These are phyloP conservation scores for Pachyrhynchus sulphureomaculatus DNA, from an alignment of 1,140 invertebrate genomes.

Conservation along the genomic window DNA sequence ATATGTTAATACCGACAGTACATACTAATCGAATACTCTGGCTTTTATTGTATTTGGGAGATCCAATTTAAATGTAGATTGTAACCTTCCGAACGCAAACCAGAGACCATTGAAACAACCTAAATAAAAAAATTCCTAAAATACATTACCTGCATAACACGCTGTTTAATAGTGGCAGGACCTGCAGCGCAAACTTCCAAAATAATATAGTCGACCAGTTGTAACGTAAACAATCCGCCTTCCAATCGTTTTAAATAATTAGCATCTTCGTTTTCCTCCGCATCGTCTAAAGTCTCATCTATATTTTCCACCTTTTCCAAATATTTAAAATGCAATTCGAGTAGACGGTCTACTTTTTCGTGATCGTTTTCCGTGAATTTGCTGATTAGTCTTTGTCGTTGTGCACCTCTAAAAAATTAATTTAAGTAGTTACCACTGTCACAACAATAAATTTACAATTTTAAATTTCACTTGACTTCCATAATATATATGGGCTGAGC, in stretches of 20 bases:
- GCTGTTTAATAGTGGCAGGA: slow-evolving; percentile 77
- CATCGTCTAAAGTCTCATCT: slow-evolving; percentile 63
- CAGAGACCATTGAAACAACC: no score
- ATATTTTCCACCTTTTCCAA: slow-evolving; percentile 87
- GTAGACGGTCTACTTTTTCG: slow-evolving; percentile 94
- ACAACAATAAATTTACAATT: no score
- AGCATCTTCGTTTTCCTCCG: slow-evolving; percentile 75
- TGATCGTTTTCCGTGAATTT: slow-evolving; percentile 99
- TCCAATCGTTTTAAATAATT: slow-evolving; percentile 87
- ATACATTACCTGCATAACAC: slow-evolving; percentile 68
- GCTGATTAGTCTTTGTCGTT: slow-evolving; percentile 84
- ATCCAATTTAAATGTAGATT: no score
- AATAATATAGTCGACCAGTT: slow-evolving; percentile 94
- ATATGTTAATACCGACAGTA: no score
- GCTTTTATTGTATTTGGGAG: no score
- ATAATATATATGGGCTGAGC: no score
- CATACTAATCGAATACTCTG: no score
- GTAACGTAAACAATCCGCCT: slow-evolving; percentile 92
- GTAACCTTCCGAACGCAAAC: no score
- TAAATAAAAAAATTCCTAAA: neutral
- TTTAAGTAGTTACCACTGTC: no score
- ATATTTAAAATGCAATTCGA: slow-evolving; percentile 98
- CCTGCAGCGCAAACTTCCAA: slow-evolving; percentile 85
- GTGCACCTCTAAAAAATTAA: slow-evolving; percentile 72
- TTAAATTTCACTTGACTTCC: no score